Percentiles rank a stretch among this genome's conserved stretches.
Conservation (phyloP, 2,888 invertebrate genomes). For the Syritta pipiens region DNA sequence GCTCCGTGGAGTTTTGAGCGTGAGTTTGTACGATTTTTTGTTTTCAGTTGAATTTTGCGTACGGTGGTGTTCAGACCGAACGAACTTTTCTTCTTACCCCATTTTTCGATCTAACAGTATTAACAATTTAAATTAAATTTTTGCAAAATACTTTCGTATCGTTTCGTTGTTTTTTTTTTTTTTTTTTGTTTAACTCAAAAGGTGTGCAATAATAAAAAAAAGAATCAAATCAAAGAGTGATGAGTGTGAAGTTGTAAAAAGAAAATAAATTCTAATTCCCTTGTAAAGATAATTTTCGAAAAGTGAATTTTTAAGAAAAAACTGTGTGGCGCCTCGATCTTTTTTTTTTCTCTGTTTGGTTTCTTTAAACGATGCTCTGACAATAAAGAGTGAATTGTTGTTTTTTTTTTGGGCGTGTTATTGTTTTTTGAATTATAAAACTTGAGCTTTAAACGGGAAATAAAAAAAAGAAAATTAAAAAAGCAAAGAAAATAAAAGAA, state of each 20-base stretch:
- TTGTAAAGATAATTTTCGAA: background rate
- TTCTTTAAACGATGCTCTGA: background rate
- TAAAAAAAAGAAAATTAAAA: slow-evolving; percentile 6
- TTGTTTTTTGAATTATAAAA: slow-evolving; percentile 29
- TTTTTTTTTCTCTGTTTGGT: no score
- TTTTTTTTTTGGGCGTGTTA: slow-evolving; percentile 8
- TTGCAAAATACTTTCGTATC: no score
- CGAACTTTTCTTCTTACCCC: no score
- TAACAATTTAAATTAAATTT: background rate
- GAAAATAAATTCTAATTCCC: background rate
- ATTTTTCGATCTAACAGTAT: slow-evolving; percentile 44
- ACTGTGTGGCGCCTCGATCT: no score
- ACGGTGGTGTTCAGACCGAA: slow-evolving; percentile 77
- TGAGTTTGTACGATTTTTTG: slow-evolving; percentile 65
- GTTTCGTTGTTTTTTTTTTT: slow-evolving; percentile 12
- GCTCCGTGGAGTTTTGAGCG: slow-evolving; percentile 63
- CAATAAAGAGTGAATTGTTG: slow-evolving; percentile 17
- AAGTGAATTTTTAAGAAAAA: background rate
- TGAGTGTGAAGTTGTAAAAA: background rate
- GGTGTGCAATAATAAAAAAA: slow-evolving; percentile 5
- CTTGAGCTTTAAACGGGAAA: background rate
- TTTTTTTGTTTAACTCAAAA: background rate
- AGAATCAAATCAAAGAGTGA: background rate
- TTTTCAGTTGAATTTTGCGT: slow-evolving; percentile 78
- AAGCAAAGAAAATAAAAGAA: background rate